A percentile compares a stretch with the other conserved stretches of the same genome.
phyloP scores from a whole-genome alignment of 2,888 invertebrate species.

The Cantharis rufa region DNA sequence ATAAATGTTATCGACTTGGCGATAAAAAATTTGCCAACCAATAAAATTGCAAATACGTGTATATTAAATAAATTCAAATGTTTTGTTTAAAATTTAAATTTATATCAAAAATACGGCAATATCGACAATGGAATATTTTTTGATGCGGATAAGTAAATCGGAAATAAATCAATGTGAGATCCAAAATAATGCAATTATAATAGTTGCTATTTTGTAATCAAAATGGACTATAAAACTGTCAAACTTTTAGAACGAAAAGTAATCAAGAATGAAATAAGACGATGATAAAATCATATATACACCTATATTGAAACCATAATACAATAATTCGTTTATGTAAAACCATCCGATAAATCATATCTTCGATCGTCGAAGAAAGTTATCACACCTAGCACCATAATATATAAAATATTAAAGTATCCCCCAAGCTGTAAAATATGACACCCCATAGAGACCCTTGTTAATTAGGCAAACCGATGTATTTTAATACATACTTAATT shows the following conservation, averaged over 20 bases:
- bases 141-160: too few species aligned
- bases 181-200: background rate
- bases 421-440: conserved; percentile 31
- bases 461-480: conserved; percentile 36
- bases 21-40: background rate
- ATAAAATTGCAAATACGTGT: background rate
- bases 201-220: background rate
- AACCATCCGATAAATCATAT: conserved; percentile 24
- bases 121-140: too few species aligned
- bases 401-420: conserved; percentile 29
- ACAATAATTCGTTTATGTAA: conserved; percentile 21
- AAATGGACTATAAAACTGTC: background rate
- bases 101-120: background rate
- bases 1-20: background rate
- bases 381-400: conserved; percentile 20
- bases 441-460: conserved; percentile 34
- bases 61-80: background rate
- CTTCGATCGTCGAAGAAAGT: conserved; percentile 22
- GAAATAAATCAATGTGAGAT: background rate
- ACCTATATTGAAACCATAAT: conserved; percentile 2
- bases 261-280: background rate
- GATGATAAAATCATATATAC: background rate
- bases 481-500: conserved; percentile 35
- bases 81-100: background rate
- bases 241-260: background rate